These are phyloP conservation scores for Thunnus albacares DNA, from an alignment of 2,797 vertebrate genomes.

Conservation along the genomic window DNA sequence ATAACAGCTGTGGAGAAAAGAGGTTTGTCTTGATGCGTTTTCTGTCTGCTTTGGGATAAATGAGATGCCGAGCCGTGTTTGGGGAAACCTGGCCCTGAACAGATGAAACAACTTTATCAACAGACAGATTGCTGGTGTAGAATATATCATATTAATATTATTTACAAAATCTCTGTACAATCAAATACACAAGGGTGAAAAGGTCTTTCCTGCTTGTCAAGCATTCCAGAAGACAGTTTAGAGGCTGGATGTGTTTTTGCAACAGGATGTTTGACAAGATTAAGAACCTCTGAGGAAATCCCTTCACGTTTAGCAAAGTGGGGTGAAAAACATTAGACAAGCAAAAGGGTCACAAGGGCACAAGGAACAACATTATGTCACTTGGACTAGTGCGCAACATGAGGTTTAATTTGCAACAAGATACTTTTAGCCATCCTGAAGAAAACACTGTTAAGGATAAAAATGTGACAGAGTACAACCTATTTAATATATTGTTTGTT, in stretches of 20 bases:
- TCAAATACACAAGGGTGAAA: conserved; percentile 73
- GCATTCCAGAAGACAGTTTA: conserved; percentile 64
- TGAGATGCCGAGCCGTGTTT: conserved; percentile 35
- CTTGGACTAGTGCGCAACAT: not conserved
- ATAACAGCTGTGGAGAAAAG: conserved; percentile 16
- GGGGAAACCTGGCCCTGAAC: conserved; percentile 59
- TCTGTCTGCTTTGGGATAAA: conserved; percentile 55
- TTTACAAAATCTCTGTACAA: conserved; percentile 82
- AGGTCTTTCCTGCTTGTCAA: conserved; percentile 65
- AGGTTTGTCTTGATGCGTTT: conserved; percentile 30
- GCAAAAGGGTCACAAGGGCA: conserved; percentile 20
- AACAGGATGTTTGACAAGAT: conserved; percentile 57
- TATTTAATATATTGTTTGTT: not conserved
- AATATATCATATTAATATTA: conserved; percentile 79
- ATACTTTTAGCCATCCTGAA: not conserved
- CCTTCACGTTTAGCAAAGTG: not conserved
- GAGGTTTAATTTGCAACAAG: not conserved
- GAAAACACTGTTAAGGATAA: not conserved
- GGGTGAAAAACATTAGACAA: not conserved
- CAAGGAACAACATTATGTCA: not conserved
- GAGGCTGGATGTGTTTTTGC: conserved; percentile 55
- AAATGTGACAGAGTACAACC: not conserved
- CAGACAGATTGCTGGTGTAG: conserved; percentile 82
- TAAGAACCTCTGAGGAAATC: conserved; percentile 23
- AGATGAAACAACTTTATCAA: conserved; percentile 64